Evolutionary conservation across 1,140 invertebrate genomes (phyloP), one percentile per base, ranked within the genome.

Genomic region (Whitmania pigra): DNA sequence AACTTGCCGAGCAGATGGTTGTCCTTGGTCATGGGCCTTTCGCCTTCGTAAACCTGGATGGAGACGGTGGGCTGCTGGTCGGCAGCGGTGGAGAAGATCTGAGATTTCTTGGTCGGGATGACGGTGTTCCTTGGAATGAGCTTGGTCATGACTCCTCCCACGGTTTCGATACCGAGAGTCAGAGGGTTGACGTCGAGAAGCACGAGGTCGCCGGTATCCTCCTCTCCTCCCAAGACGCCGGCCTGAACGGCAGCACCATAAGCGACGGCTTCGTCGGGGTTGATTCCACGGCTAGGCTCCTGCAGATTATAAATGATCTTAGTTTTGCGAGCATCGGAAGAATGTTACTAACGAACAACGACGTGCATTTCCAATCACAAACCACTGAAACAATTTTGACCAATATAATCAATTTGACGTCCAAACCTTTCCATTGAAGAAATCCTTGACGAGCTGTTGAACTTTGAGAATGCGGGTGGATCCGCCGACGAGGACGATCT

Each of bases 91-190:
- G 94, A 97, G 88, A 99, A 99, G 77, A 99, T 94, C 81, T 99
- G 95, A 7, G 93, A 95, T 81, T 99, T 98, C 85, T 99, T 99
- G n/a, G 95, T 98, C 22, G 96, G 96, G 77, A 99, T 98, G 55
- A 97, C 94, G 63, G 94, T 97, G 85, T 99, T 99, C 78, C 96
- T 83, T 71, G 92, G 89, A 81, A 99, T 99, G 31, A 99, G 86
- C 82, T 98, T 99, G 74, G 96, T 98, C 96, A 99, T 99, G 17
- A 99, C 94, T 75, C 96, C 96, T 74, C 96, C 96, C 72, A 99
- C 95, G 74, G 96, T 99, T 85, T 99, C 96, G 80, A 99, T 99
- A 76, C 96, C 96, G 88, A 99, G 88, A 72, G 96, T 99, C 67
- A 99, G 84, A 76, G 96, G 96, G 80, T 97, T 98, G 57, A 99